phyloP scores from a whole-genome alignment of 2,888 invertebrate genomes.

The Ophioninae sp. region DNA sequence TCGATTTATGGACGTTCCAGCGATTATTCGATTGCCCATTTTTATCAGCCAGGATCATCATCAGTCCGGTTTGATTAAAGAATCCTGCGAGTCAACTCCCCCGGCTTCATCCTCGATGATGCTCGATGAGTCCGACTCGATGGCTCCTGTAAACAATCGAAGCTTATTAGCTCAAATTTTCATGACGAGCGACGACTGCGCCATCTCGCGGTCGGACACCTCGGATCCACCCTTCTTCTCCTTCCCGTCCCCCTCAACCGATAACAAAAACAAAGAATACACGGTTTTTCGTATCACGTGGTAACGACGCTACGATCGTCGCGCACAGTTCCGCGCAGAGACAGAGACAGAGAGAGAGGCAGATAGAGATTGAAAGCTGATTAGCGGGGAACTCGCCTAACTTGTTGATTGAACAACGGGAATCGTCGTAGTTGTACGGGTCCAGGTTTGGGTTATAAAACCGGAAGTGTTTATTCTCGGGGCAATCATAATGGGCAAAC shows the following conservation, averaged over 20 bases:
- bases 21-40: constrained; percentile 30
- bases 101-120: constrained; percentile 70
- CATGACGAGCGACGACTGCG: constrained; percentile 28
- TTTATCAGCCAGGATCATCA: constrained; percentile 49
- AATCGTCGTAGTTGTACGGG: constrained; percentile 18
- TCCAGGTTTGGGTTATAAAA: constrained; percentile 47
- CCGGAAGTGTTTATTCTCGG: background rate
- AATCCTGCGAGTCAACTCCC: constrained; percentile 63
- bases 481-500: background rate
- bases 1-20: background rate
- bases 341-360: constrained; percentile 26
- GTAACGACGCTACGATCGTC: constrained; percentile 8
- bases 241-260: constrained; percentile 8
- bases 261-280: constrained; percentile 12
- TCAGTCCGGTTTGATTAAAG: constrained; percentile 66
- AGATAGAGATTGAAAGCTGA: constrained; percentile 34
- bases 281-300: constrained; percentile 6
- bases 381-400: constrained; percentile 29
- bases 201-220: constrained; percentile 47
- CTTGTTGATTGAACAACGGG: constrained; percentile 36
- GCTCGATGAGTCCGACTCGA: constrained; percentile 69
- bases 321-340: constrained; percentile 12
- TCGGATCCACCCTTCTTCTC: constrained; percentile 5
- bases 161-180: constrained; percentile 16
- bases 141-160: constrained; percentile 71